phyloP scores from a whole-genome alignment of 1,140 invertebrate species.

The Drosophila nigrodunni region DNA sequence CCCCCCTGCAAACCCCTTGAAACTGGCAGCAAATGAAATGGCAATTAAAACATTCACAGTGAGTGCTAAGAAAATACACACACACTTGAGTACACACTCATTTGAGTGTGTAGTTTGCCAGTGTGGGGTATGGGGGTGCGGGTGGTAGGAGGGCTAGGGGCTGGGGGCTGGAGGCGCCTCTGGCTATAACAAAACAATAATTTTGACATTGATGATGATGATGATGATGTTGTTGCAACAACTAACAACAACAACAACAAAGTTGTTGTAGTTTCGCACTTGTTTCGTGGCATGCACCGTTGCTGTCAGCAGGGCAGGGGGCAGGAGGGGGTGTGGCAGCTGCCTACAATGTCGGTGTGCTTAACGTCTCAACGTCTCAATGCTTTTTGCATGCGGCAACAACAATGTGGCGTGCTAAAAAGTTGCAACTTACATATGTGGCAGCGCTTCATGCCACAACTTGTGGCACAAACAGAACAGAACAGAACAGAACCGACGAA shows the following conservation, averaged over 20 bases:
- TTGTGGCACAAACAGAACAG: conserved; percentile 19
- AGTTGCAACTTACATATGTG: conserved; percentile 73
- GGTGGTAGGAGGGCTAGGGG: not conserved
- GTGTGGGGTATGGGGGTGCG: not conserved
- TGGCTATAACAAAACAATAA: conserved; percentile 71
- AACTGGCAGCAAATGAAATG: conserved; percentile 3
- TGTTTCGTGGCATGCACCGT: conserved; percentile 14
- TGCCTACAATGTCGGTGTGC: conserved; percentile 32
- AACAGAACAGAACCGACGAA: conserved; percentile 37
- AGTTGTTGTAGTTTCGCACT: conserved; percentile 54
- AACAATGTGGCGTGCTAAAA: conserved; percentile 74
- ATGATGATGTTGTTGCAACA: conserved; percentile 53
- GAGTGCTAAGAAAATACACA: conserved; percentile 19
- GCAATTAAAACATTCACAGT: conserved; percentile 30
- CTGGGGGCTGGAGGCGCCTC: not conserved
- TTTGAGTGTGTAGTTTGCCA: not conserved
- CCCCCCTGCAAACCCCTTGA: too few species aligned
- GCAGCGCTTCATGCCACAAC: conserved; percentile 36
- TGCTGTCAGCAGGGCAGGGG: not conserved
- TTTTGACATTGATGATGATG: conserved; percentile 81
- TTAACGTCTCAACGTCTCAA: conserved; percentile 54
- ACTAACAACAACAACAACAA: conserved; percentile 45
- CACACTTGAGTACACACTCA: not conserved
- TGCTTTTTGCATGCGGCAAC: conserved; percentile 57
- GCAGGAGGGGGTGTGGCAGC: not conserved